These are phyloP conservation scores for Ellobium chinense DNA, from an alignment of 2,888 invertebrate species.

Conservation along the genomic window DNA sequence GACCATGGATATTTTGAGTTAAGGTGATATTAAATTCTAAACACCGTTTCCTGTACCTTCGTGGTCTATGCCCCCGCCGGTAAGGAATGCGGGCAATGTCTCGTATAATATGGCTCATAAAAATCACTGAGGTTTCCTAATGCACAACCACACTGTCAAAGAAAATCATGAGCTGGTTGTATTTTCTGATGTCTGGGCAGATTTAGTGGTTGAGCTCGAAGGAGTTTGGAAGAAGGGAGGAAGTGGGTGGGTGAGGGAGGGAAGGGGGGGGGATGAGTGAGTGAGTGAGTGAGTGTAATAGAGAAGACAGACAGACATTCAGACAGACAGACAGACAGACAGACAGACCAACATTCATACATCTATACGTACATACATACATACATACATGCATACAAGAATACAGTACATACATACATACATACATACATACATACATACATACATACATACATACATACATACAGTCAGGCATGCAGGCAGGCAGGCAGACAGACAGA, in stretches of 20 bases:
- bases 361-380: constrained; percentile 1
- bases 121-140: no score
- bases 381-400: constrained; percentile 10
- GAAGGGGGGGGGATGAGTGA: neutral
- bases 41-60: no score
- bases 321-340: neutral
- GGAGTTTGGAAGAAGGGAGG: neutral
- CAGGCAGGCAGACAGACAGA: neutral
- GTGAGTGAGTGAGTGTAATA: neutral
- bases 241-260: neutral
- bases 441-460: constrained; percentile 19
- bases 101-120: no score
- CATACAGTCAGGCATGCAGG: constrained; percentile 7
- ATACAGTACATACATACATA: neutral
- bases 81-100: no score
- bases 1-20: no score
- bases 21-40: no score
- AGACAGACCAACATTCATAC: constrained; percentile 4
- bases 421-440: neutral
- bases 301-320: neutral
- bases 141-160: no score
- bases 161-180: no score
- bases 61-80: no score
- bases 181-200: no score
- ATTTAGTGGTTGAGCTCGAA: no score